Evolutionary conservation across 2,888 invertebrate genomes (phyloP), one percentile per base, ranked within the genome.

Genomic region (Apoda limacodes): DNA sequence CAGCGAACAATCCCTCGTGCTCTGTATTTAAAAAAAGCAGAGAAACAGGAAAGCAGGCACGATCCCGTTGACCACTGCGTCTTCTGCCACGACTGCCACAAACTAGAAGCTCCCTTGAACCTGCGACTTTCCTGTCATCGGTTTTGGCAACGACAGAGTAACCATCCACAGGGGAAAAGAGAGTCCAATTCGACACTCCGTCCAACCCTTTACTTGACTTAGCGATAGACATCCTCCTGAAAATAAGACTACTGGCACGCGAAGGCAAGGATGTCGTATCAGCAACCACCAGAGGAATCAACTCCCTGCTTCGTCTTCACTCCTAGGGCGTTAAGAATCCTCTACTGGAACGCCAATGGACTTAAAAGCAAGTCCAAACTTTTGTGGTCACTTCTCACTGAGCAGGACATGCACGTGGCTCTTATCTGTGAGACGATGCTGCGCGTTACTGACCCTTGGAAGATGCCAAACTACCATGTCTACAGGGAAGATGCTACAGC

Each of bases 401-500:
- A 19, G 11, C 15, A 30, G 15, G 22, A 23, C 13, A 15, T 30
- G 1, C 13, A 30, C 30, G 17, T 24, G 3, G 17, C 9, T 3
- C 19, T 30, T 1, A 7, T 30, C 3, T 14, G 22, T 2, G 30
- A 30, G 5, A 25, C 30, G 12, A 11, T 15, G 2, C 30, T 30
- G 5, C 11, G 13, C 12, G n/a, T 17, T 3, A 15, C 6, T 9
- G 13, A 11, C n/a, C 11, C 7, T n/a, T 14, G 23, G 4, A 13
- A 9, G 12, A 13, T 13, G 5, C 9, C 25, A 2, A 19, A 13
- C 1, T 30, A 24, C 12, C 7, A n/a, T 12, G 13, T 1, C 2
- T 30, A 30, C 24, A 2, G 30, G n/a, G 17, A 25, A 9, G 30
- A 30, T 2, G 30, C 17, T 6, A 20, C 4, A 6, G 12, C 17